phyloP scores from a whole-genome alignment of 2,113 vertebrate species.

The Vidua chalybeata region DNA sequence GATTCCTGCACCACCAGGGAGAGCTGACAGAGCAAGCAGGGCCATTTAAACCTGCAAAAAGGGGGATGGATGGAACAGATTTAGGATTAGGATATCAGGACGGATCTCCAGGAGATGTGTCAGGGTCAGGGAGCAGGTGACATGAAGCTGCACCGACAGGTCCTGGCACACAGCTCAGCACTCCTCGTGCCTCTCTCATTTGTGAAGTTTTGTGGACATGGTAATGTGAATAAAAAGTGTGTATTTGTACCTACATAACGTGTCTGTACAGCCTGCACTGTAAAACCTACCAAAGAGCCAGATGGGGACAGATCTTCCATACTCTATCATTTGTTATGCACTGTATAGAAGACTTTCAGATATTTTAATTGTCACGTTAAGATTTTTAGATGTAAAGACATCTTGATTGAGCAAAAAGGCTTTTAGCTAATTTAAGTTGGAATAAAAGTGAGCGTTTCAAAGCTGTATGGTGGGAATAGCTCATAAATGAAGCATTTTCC shows the following conservation, averaged over 20 bases:
- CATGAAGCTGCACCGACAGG: fast-evolving
- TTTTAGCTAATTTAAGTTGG: conserved; percentile 45
- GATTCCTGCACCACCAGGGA: neutral
- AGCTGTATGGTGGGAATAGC: conserved; percentile 8
- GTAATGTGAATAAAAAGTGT: neutral
- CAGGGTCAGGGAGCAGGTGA: neutral
- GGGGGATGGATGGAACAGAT: fast-evolving
- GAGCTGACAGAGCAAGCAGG: neutral
- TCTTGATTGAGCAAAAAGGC: conserved; percentile 3
- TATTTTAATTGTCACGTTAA: neutral
- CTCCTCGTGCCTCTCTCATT: neutral
- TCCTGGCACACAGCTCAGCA: neutral
- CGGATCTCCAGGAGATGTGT: neutral
- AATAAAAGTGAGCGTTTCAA: conserved; percentile 48
- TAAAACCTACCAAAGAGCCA: neutral
- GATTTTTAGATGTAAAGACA: neutral
- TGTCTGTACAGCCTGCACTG: neutral
- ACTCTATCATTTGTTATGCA: neutral
- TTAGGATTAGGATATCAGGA: neutral
- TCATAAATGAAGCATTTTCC: conserved; percentile 55
- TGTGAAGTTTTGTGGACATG: neutral
- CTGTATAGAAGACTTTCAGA: neutral
- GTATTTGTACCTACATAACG: neutral
- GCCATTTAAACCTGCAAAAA: neutral
- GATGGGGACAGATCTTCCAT: neutral